These are phyloP conservation scores for Mobula hypostoma DNA, from an alignment of 2,113 vertebrate genomes.

Conservation along the genomic window DNA sequence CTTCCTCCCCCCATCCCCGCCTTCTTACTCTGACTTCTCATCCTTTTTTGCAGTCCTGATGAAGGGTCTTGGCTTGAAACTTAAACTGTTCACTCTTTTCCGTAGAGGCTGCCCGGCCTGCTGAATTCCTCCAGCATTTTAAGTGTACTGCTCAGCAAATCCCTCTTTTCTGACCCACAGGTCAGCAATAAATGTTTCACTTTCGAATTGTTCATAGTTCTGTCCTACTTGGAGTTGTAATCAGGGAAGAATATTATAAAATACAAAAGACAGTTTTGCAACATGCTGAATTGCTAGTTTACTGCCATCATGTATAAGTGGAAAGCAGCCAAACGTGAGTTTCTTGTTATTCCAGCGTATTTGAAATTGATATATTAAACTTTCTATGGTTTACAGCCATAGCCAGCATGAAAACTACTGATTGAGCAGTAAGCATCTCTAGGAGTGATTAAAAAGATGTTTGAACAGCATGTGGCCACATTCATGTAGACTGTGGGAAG, in stretches of 20 bases:
- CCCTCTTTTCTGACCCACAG: neutral
- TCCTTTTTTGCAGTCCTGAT: no score
- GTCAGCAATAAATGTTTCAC: neutral
- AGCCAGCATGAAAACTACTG: neutral
- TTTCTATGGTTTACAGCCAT: neutral
- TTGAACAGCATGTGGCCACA: neutral
- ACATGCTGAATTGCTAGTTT: neutral
- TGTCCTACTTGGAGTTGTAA: neutral
- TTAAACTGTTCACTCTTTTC: no score
- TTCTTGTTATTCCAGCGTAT: neutral
- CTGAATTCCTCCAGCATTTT: no score
- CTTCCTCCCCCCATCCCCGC: no score
- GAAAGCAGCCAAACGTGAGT: neutral
- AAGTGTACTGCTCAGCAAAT: neutral
- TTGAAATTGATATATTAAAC: neutral
- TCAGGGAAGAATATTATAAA: neutral
- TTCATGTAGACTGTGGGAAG: neutral
- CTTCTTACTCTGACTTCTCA: no score
- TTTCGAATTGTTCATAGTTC: neutral
- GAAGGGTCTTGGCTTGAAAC: no score
- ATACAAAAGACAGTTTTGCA: neutral
- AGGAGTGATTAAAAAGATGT: neutral
- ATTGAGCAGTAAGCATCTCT: neutral
- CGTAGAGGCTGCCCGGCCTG: no score
- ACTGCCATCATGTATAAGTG: neutral